Evolutionary conservation across 2,888 invertebrate species (phyloP).

Genomic region (Trichogramma dendrolimi): DNA sequence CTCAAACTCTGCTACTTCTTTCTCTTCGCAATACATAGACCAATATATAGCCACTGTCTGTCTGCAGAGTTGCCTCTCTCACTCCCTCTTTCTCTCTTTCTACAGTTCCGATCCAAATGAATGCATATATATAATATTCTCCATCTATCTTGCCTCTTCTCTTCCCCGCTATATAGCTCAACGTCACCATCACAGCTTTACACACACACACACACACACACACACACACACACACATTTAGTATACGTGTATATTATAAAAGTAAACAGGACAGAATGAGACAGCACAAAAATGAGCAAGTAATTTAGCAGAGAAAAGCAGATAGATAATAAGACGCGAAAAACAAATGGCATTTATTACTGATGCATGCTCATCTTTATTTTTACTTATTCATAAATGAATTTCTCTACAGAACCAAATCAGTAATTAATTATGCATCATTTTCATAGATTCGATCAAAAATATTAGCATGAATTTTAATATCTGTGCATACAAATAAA

Average conservation of each 20-base stretch:
- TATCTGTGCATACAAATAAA: too few relatives aligned
- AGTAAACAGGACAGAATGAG: background rate
- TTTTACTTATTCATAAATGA: background rate
- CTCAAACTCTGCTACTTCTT: conserved; percentile 11
- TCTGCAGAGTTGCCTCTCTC: background rate
- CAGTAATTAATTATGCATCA: too few relatives aligned
- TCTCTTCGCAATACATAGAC: background rate
- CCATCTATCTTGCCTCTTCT: conserved; percentile 1
- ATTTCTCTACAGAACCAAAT: too few relatives aligned
- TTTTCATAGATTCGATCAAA: too few relatives aligned
- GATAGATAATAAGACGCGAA: conserved; percentile 12
- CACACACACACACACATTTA: too few relatives aligned
- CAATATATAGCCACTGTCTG: background rate
- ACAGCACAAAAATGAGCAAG: conserved; percentile 14
- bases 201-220: too few relatives aligned
- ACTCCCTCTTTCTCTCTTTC: conserved; percentile 22
- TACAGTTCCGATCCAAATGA: too few relatives aligned
- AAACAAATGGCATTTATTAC: conserved; percentile 22
- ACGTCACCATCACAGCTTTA: too few relatives aligned
- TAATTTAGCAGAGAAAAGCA: conserved; percentile 11
- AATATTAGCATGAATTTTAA: too few relatives aligned
- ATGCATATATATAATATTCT: background rate
- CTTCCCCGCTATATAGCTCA: background rate
- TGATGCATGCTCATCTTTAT: background rate
- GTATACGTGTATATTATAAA: background rate